Evolutionary conservation across 2,888 invertebrate species (phyloP).

Genomic region (Spisula solida): DNA sequence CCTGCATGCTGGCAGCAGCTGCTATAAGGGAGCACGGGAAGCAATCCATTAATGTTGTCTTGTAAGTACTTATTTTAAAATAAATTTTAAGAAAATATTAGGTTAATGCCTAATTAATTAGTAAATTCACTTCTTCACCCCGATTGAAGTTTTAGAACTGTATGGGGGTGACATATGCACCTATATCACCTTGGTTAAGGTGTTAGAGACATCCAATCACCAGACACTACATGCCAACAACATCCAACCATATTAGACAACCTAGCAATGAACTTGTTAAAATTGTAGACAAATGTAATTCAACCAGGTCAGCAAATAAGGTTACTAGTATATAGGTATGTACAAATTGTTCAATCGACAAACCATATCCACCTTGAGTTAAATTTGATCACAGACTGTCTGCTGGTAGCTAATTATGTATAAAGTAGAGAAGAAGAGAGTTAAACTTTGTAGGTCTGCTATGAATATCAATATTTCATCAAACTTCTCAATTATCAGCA

Average conservation of each 20-base stretch:
- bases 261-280: not conserved
- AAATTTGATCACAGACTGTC: constrained; percentile 18
- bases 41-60: too few relatives aligned
- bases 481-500: not conserved
- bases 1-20: too few relatives aligned
- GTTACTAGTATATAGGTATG: too few relatives aligned
- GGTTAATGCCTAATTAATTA: too few relatives aligned
- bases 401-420: constrained; percentile 14
- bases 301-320: not conserved
- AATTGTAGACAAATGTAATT: not conserved
- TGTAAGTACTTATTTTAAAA: too few relatives aligned
- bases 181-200: too few relatives aligned
- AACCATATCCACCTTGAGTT: not conserved
- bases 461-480: constrained; percentile 23
- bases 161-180: too few relatives aligned
- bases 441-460: not conserved
- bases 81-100: too few relatives aligned
- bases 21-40: too few relatives aligned
- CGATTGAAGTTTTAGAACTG: too few relatives aligned
- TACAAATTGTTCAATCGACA: not conserved
- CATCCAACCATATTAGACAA: not conserved
- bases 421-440: not conserved
- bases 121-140: too few relatives aligned
- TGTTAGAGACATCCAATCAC: not conserved
- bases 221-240: not conserved